phyloP scores from a whole-genome alignment of 1,140 invertebrate species.

The Drosophila teissieri region DNA sequence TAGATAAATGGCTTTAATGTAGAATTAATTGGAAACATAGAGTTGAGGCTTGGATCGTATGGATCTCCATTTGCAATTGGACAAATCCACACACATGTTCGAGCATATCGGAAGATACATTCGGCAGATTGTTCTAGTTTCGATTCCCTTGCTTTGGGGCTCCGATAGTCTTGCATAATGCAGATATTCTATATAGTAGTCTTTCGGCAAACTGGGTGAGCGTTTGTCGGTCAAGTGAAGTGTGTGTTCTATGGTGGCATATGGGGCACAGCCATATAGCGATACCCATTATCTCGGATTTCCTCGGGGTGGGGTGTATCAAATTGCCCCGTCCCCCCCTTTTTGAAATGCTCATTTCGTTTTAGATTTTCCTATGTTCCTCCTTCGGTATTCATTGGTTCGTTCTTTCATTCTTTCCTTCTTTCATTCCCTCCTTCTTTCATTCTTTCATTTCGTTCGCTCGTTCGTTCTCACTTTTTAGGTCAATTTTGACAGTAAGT shows the following conservation, averaged over 20 bases:
- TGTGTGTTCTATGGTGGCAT: conserved; percentile 16
- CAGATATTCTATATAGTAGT: conserved; percentile 39
- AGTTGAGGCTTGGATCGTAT: no score
- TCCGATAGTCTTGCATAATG: conserved; percentile 31
- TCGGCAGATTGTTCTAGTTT: conserved; percentile 37
- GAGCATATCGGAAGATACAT: conserved; percentile 16
- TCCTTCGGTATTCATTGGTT: conserved; percentile 25
- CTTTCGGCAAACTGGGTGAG: conserved; percentile 35
- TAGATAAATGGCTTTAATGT: no score
- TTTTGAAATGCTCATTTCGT: conserved; percentile 41
- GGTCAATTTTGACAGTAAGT: conserved; percentile 80
- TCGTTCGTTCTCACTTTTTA: conserved; percentile 49
- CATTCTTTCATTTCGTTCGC: conserved; percentile 19
- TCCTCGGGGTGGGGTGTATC: conserved; percentile 47
- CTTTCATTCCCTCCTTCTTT: conserved; percentile 23
- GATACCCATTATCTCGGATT: conserved; percentile 49
- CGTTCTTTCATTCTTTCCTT: conserved; percentile 18
- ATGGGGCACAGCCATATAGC: conserved; percentile 1
- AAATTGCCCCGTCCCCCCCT: conserved; percentile 41
- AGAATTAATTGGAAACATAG: no score
- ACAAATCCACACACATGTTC: no score
- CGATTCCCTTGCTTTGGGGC: conserved; percentile 11
- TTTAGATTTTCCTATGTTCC: conserved; percentile 53
- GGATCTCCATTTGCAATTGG: no score
- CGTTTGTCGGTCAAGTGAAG: conserved; percentile 54